Evolutionary conservation across 2,888 invertebrate genomes (phyloP).

Genomic region (Caenorhabditis sp.): DNA sequence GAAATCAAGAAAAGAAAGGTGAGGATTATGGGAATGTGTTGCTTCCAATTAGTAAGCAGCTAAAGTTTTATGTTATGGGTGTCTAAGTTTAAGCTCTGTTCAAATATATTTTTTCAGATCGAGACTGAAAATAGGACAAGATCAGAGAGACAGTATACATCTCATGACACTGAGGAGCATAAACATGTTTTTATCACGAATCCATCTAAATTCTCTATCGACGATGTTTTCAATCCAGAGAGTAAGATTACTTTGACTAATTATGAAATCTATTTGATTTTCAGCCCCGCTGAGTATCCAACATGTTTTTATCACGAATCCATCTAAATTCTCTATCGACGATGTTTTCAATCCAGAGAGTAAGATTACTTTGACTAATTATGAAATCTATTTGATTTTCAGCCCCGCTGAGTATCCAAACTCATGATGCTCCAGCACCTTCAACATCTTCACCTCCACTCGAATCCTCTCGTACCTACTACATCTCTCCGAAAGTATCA

Average conservation of each 20-base stretch:
- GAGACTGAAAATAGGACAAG: constrained; percentile 29
- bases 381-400: background rate
- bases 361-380: no score
- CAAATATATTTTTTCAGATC: constrained; percentile 32
- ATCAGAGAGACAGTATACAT: background rate
- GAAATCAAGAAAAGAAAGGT: constrained; percentile 38
- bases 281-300: no score
- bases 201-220: constrained; percentile 39
- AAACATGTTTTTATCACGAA: background rate
- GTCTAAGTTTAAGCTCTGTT: background rate
- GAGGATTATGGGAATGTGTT: constrained; percentile 30
- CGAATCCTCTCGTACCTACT: constrained; percentile 33
- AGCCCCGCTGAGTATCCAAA: constrained; percentile 41
- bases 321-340: constrained; percentile 37
- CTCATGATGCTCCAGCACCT: constrained; percentile 25
- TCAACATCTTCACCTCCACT: constrained; percentile 58
- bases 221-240: constrained; percentile 36
- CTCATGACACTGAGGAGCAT: background rate
- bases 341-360: constrained; percentile 37
- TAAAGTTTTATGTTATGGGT: background rate
- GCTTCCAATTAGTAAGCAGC: background rate
- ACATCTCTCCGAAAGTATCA: constrained; percentile 48
- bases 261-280: no score
- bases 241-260: background rate
- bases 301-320: background rate